Percentiles rank a stretch among this genome's conserved stretches.
These are phyloP conservation scores for Orycteropus afer DNA, from an alignment of 2,113 vertebrate genomes.

Conservation along the genomic window DNA sequence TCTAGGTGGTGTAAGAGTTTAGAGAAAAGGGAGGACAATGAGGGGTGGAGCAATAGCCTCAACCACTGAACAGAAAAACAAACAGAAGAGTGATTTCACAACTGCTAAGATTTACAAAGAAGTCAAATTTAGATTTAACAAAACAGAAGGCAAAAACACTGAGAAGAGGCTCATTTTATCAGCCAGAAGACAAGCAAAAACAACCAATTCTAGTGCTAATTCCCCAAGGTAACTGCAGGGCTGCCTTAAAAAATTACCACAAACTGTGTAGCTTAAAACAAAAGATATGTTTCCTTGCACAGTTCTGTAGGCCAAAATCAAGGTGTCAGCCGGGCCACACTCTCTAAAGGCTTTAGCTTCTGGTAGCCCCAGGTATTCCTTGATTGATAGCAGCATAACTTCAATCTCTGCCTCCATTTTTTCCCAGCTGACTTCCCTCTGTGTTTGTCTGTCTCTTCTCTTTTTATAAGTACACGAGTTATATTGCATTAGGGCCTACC, in stretches of 20 bases:
- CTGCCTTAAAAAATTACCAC: not conserved
- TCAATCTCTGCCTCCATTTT: not conserved
- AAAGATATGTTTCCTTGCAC: no score
- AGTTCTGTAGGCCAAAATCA: not conserved
- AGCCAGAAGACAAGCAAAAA: not conserved
- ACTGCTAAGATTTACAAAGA: slow-evolving; percentile 15
- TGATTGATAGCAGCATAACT: not conserved
- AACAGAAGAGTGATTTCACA: not conserved
- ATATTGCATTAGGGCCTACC: not conserved
- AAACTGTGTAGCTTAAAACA: not conserved
- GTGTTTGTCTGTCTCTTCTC: not conserved
- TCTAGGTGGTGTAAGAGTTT: not conserved
- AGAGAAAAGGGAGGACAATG: slow-evolving; percentile 7
- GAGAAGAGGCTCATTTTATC: not conserved
- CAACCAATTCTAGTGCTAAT: not conserved
- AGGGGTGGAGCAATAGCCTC: not conserved
- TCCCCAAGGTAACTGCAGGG: not conserved
- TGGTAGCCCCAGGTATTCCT: not conserved
- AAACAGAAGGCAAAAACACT: not conserved
- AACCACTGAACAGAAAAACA: slow-evolving; percentile 49
- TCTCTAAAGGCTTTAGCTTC: not conserved
- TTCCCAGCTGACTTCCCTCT: not conserved
- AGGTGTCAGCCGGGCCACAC: not conserved
- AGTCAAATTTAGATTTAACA: slow-evolving; percentile 2
- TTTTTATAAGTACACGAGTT: not conserved